Conservation (phyloP, 2,113 vertebrate species). For the Pteropus alecto region DNA sequence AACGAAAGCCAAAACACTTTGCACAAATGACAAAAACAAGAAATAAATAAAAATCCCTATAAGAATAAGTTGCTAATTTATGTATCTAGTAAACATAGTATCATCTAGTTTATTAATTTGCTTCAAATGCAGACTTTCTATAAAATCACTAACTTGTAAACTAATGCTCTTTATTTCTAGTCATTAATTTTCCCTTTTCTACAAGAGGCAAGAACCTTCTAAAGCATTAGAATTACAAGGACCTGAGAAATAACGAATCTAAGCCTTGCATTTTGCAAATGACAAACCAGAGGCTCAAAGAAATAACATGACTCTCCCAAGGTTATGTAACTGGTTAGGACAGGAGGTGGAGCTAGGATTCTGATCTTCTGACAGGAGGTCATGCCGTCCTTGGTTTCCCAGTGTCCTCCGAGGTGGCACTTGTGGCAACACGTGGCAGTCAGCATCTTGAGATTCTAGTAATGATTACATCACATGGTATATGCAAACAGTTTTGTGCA, state of each 20-base stretch:
- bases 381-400: neutral
- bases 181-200: neutral
- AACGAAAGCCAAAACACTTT: neutral
- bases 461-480: neutral
- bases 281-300: neutral
- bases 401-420: neutral
- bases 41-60: conserved; percentile 9
- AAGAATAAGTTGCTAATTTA: neutral
- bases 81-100: neutral
- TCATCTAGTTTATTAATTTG: neutral
- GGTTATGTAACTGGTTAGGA: neutral
- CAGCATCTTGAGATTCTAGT: neutral
- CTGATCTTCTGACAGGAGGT: neutral
- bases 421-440: neutral
- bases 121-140: neutral
- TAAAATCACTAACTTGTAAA: neutral
- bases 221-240: neutral
- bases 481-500: neutral
- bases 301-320: neutral
- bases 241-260: neutral
- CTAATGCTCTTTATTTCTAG: neutral
- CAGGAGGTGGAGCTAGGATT: neutral
- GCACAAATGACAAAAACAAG: conserved; percentile 16
- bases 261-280: neutral
- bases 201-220: neutral